Conservation (phyloP, 2,797 vertebrate species). For the Chiroxiphia lanceolata region DNA sequence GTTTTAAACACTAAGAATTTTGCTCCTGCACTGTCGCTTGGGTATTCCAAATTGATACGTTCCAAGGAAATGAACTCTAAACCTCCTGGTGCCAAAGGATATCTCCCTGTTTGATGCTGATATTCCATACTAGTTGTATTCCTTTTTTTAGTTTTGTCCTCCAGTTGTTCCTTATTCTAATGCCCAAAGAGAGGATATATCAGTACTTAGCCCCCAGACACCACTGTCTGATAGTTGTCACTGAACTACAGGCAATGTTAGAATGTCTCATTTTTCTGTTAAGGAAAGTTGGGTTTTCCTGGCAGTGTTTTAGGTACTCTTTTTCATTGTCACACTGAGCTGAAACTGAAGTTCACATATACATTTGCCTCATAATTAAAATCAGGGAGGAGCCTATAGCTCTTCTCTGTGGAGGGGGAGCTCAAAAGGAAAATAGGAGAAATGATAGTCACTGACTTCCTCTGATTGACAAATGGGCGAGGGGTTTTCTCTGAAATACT, state of each 20-base stretch:
- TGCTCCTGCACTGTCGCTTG: neutral
- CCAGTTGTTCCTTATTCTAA: neutral
- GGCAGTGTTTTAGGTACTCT: neutral
- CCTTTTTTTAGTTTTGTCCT: constrained; percentile 40
- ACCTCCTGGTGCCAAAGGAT: neutral
- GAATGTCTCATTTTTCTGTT: neutral
- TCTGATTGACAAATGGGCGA: neutral
- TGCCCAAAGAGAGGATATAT: neutral
- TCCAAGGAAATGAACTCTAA: constrained; percentile 19
- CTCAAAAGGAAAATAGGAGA: neutral
- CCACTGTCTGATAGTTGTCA: neutral
- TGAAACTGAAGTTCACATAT: neutral
- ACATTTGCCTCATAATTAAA: neutral
- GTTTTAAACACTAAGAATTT: neutral
- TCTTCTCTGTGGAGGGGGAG: neutral
- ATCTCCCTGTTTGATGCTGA: neutral
- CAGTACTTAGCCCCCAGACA: neutral
- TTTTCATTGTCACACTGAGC: neutral
- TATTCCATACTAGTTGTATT: constrained; percentile 36
- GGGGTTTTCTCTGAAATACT: neutral
- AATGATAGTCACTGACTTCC: neutral
- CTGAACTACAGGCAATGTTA: neutral
- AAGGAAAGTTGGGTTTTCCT: neutral
- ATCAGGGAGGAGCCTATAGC: neutral
- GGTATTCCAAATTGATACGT: neutral